Base-by-base conservation (phyloP, 2,113 vertebrate species). In the Poicephalus meyeri region DNA sequence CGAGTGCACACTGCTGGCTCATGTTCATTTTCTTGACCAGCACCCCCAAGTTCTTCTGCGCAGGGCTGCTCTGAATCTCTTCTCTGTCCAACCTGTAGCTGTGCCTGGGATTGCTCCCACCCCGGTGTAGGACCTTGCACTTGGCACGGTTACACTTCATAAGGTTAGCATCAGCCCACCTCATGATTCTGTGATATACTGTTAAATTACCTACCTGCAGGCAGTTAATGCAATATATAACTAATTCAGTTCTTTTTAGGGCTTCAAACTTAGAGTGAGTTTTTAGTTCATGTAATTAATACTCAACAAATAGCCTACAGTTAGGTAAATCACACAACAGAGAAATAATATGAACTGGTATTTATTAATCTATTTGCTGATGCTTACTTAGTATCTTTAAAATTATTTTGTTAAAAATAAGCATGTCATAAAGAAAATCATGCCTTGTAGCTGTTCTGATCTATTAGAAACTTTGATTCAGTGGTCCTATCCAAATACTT, bases 201-300 rank as follows among this genome's bases (percentile, higher is more conserved):
- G 37, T 37, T 95, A 91, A 89, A 94, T 92, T 87, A 24, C 49
- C 21, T 88, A 52, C 50, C 93, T 95, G 13, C 41, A 93, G 94
- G 94, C 52, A 87, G 18, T 61, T 89, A 94, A 91, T 80, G 24
- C 20, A 82, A 80, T 80, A 96, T 92, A 92, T 80, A 91, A 87
- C 16, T 31, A 91, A 96, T 96, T 92, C 73, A 53, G 35, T 55
- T 83, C 52, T 71, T 93, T 92, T 86, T 94, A 83, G 12, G 31
- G 16, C 49, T 39, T 93, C 87, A 90, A 89, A 92, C 39, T 89
- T 92, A 44, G 3, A 33, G 6, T 64, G 61, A 86, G 37, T 55
- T 92, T 95, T 92, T 60, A 76, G 26, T 92, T 80, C 58, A 95
- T 93, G 82, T 88, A 94, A 94, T 97, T 93, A 96, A 92, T 95